Evolutionary conservation across 2,113 vertebrate genomes (phyloP).

Genomic region (Ibidorhyncha struthersii): DNA sequence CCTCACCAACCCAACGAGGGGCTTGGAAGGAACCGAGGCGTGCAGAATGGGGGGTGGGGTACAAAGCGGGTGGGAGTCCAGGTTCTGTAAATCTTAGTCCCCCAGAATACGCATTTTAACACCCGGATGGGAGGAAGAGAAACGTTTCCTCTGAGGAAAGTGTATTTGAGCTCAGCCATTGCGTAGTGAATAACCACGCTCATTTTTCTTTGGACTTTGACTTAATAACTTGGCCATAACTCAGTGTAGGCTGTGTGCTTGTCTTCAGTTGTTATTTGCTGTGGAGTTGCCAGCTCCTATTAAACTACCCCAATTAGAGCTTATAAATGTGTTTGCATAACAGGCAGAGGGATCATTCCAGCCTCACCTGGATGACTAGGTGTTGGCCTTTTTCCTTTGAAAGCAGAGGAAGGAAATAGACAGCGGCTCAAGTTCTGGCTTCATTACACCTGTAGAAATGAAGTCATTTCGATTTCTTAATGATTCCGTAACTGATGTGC

Average conservation of each 20-base stretch:
- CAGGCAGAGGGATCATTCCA: background rate
- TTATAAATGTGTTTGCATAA: background rate
- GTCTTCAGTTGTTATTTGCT: background rate
- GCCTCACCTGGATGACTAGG: background rate
- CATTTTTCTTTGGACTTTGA: background rate
- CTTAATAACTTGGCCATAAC: background rate
- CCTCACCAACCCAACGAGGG: accelerated
- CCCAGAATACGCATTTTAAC: background rate
- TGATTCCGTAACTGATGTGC: background rate
- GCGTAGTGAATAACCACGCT: no score
- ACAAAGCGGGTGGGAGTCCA: accelerated
- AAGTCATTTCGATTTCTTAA: background rate
- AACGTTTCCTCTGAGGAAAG: accelerated
- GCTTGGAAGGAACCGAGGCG: accelerated
- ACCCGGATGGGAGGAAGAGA: background rate
- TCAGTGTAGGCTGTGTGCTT: background rate
- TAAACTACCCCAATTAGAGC: background rate
- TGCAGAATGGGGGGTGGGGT: background rate
- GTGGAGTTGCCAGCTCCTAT: background rate
- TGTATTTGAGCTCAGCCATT: background rate
- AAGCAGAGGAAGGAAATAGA: background rate
- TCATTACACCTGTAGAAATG: background rate
- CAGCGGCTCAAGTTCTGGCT: background rate
- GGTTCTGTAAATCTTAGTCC: background rate
- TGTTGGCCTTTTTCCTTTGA: background rate